Evolutionary conservation across 2,797 vertebrate genomes (phyloP), one percentile per base, ranked within the genome.

Genomic region (Glyptemys insculpta): DNA sequence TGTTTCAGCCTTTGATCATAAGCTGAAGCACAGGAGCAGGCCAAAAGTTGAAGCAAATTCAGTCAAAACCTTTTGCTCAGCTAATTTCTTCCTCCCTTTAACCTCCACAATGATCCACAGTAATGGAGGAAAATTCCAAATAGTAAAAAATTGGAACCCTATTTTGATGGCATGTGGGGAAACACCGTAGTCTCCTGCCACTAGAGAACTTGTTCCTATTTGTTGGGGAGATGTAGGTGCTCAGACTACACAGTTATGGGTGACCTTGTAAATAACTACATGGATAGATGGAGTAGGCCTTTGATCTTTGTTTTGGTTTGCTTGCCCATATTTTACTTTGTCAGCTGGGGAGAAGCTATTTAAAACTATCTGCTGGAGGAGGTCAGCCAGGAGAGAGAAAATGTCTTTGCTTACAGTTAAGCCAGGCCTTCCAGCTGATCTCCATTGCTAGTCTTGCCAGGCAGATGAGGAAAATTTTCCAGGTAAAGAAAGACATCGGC

Each of bases 371-470:
- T 2, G 86, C 91, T 94, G 91, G 90, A 96, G 91, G 94, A 95
- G 96, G 95, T 96, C 94, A 96, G 93, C 89, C 96, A 96, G 96
- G 57, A 96, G 87, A 95, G 90, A 85, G 94, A 95, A 94, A 94
- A 96, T 93, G 87, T 96, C 92, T 97, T 98, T 93, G 94, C 93
- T 94, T 96, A 94, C 94, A 97, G 94, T 94, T 94, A 97, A 94
- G 86, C 86, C 95, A 97, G 96, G 74, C 85, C 86, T 96, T 92
- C 96, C 95, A 96, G 88, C 94, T 96, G 95, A 97, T 95, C 94
- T 86, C 11, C 0, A 76, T 1, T 80, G 88, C 81, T 79, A 4
- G 87, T 37, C 92, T 89, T 92, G 95, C 90, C 96, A 87, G 68
- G 95, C 93, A 96, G 91, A 79, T 3, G 1, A 85, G 87, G 97